Percentiles rank a stretch among this genome's conserved stretches.
Evolutionary conservation across 2,113 vertebrate species (phyloP).

Genomic region (Gambusia affinis): DNA sequence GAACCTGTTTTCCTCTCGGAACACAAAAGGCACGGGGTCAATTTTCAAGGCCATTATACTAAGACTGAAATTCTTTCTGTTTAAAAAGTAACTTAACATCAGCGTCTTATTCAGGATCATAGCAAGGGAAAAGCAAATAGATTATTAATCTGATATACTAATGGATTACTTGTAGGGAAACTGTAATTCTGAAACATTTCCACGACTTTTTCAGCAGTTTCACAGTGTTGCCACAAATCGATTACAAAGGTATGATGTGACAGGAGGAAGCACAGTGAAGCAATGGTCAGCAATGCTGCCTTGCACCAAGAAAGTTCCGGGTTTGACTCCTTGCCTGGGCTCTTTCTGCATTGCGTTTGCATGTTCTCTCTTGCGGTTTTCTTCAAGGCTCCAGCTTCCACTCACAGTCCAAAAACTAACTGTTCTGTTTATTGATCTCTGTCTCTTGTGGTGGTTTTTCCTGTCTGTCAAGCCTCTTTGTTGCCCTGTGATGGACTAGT

Average conservation of each 20-base stretch:
- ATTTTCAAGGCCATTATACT: background rate
- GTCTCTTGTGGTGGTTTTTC: background rate
- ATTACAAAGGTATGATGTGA: background rate
- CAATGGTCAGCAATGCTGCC: background rate
- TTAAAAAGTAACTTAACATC: constrained; percentile 2
- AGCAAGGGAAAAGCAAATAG: background rate
- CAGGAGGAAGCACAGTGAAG: too few relatives aligned
- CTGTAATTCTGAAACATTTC: background rate
- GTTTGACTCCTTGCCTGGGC: background rate
- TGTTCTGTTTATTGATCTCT: background rate
- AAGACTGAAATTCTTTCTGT: constrained; percentile 9
- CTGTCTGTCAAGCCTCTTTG: background rate
- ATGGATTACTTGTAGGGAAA: background rate
- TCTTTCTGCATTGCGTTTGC: background rate
- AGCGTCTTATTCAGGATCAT: constrained; percentile 1
- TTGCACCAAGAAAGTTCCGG: background rate
- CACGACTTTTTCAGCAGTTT: too few relatives aligned
- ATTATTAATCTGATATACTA: background rate
- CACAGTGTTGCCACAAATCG: background rate
- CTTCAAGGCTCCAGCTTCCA: background rate
- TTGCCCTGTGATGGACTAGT: background rate
- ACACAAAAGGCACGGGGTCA: constrained; percentile 22
- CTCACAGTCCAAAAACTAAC: background rate
- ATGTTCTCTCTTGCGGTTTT: background rate
- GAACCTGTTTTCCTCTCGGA: constrained; percentile 45